A percentile compares a stretch with the other conserved stretches of the same genome.
These are phyloP conservation scores for Ooceraea biroi DNA, from an alignment of 1,140 invertebrate genomes.

Conservation along the genomic window DNA sequence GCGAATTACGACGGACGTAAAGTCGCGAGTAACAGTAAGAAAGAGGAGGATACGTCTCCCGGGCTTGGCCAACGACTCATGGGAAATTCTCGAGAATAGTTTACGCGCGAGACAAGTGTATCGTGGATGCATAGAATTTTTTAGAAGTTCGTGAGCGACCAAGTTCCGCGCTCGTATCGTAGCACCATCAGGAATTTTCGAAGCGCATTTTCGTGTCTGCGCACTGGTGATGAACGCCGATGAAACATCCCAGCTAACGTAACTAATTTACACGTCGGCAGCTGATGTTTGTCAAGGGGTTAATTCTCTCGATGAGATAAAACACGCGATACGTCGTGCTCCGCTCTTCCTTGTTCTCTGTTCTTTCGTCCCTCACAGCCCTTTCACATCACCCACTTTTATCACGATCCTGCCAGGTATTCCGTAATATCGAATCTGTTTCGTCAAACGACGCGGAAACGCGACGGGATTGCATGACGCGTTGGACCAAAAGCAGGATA, in stretches of 20 bases:
- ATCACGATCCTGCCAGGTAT: neutral
- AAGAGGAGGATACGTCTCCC: conserved; percentile 12
- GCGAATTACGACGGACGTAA: conserved; percentile 43
- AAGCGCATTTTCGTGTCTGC: neutral
- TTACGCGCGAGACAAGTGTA: conserved; percentile 52
- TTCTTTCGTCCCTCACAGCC: neutral
- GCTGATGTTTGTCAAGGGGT: neutral
- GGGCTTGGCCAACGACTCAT: conserved; percentile 50
- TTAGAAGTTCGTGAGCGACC: conserved; percentile 57
- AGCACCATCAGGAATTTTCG: conserved; percentile 1
- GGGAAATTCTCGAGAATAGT: conserved; percentile 63
- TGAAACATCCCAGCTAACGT: neutral
- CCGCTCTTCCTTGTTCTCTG: neutral
- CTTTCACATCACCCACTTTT: neutral
- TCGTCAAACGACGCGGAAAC: neutral
- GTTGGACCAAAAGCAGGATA: neutral
- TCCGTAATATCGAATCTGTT: neutral
- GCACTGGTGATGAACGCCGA: neutral
- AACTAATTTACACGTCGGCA: conserved; percentile 9
- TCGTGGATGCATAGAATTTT: conserved; percentile 75
- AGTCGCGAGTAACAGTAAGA: conserved; percentile 21
- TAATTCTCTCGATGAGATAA: conserved; percentile 55
- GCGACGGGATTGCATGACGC: neutral
- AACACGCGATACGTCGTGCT: neutral
- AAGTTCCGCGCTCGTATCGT: conserved; percentile 27